Conservation (phyloP, 1,140 invertebrate genomes). For the Parapsyche elsis region DNA sequence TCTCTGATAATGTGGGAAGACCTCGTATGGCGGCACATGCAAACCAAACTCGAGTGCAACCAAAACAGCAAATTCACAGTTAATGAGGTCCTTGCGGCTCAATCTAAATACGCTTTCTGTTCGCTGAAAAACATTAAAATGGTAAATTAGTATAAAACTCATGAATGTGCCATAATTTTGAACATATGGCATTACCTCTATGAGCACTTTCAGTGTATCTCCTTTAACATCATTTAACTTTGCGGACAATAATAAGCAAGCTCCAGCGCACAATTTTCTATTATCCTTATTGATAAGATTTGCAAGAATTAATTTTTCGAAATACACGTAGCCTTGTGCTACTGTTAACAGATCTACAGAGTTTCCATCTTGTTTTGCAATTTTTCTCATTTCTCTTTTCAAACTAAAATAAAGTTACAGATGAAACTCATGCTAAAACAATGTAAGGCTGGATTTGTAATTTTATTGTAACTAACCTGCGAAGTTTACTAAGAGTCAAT, state of each 20-base stretch:
- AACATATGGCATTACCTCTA: constrained; percentile 74
- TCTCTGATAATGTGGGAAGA: constrained; percentile 95
- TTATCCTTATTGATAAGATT: constrained; percentile 96
- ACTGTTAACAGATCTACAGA: constrained; percentile 89
- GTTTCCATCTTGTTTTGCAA: constrained; percentile 87
- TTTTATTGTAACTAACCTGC: constrained; percentile 75
- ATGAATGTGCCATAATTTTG: not conserved
- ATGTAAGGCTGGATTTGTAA: not conserved
- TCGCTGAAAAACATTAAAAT: constrained; percentile 71
- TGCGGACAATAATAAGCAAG: constrained; percentile 91
- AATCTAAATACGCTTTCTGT: constrained; percentile 90
- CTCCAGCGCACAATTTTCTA: constrained; percentile 93
- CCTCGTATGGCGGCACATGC: constrained; percentile 90
- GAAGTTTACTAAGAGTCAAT: constrained; percentile 94
- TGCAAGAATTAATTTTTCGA: constrained; percentile 94
- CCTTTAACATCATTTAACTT: constrained; percentile 98
- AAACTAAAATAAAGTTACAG: constrained; percentile 72
- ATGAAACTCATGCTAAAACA: not conserved
- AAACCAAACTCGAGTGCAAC: constrained; percentile 95
- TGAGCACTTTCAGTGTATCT: constrained; percentile 82
- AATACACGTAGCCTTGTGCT: constrained; percentile 96
- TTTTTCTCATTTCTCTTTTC: constrained; percentile 95
- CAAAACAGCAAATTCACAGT: constrained; percentile 93
- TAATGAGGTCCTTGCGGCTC: constrained; percentile 90
- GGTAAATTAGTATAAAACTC: constrained; percentile 6